Evolutionary conservation across 2,113 vertebrate genomes (phyloP), one percentile per base, ranked within the genome.

Genomic region (Mastomys coucha): DNA sequence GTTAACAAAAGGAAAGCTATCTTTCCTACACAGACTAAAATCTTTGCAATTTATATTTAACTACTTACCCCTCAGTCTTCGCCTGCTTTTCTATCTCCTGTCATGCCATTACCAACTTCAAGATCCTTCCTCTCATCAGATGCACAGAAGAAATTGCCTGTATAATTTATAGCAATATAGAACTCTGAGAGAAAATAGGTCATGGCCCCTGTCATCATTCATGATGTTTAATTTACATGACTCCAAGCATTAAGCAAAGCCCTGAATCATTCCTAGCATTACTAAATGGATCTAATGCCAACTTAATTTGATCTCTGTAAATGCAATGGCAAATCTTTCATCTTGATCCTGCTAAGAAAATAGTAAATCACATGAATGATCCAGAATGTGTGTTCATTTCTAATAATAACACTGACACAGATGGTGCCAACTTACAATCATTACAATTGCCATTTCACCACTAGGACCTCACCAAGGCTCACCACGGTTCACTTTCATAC

Each of bases 281-380:
- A 78, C 92, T 96, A 91, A 97, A 82, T 96, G 78, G 87, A 95
- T 97, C 97, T 91, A 93, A 80, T 95, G 80, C 84, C 87, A 90
- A 89, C 78, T 97, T 97, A 94, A 91, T 96, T 94, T 97, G 89
- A 97, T 97, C 92, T 70, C 70, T 89, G 16, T 96, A 95, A 97
- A 96, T 94, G 96, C 93, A 96, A 72, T 51, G 93, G 56, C 94
- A 97, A 94, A 78, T 70, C 72, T 97, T 97, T 97, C 97, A 96
- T 96, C 92, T 96, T 96, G 53, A 96, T 89, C 89, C 82, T 95
- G 72, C 77, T 91, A 92, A 85, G 85, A 96, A 93, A 93, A 92
- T 22, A 88, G 89, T 72, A 91, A 97, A 96, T 92, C 82, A 92
- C 24, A 65, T 82, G 80, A 96, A 95, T 89, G 94, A 92, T 91